These are phyloP conservation scores for Rhegmatorhina hoffmannsi DNA, from an alignment of 2,113 vertebrate species.

Conservation along the genomic window DNA sequence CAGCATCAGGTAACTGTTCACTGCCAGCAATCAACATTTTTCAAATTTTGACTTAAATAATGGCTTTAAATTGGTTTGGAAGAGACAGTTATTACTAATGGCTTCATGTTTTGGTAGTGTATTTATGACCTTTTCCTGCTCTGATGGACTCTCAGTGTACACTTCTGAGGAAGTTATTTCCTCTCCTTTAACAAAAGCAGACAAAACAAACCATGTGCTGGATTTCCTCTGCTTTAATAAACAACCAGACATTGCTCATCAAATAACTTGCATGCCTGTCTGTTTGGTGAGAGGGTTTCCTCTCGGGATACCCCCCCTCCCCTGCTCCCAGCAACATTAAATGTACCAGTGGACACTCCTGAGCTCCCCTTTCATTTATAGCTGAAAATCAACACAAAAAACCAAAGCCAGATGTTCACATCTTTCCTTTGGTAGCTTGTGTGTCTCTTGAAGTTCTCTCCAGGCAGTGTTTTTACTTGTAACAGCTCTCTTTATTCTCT, in stretches of 20 bases:
- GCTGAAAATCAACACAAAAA: not conserved
- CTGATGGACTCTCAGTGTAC: not conserved
- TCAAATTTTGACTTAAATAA: not conserved
- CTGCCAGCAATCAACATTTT: constrained; percentile 35
- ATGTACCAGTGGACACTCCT: not conserved
- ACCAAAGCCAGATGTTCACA: accelerated
- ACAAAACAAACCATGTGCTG: not conserved
- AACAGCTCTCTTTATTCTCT: constrained; percentile 96
- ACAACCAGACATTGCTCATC: not conserved
- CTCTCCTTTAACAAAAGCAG: not conserved
- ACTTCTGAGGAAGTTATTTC: not conserved
- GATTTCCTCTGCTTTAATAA: not conserved
- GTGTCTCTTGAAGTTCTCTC: constrained; percentile 1
- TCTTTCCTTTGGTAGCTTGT: not conserved
- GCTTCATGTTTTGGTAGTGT: not conserved
- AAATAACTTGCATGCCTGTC: not conserved
- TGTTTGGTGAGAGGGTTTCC: not conserved
- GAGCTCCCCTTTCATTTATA: not conserved
- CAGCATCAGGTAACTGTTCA: constrained; percentile 95
- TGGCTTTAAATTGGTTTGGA: not conserved
- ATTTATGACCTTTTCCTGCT: not conserved
- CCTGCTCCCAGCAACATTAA: not conserved
- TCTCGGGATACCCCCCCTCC: not conserved
- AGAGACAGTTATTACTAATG: not conserved
- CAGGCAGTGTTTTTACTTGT: constrained; percentile 87